phyloP scores from a whole-genome alignment of 1,140 invertebrate genomes.

The Pseudomyrmex cubaensis region DNA sequence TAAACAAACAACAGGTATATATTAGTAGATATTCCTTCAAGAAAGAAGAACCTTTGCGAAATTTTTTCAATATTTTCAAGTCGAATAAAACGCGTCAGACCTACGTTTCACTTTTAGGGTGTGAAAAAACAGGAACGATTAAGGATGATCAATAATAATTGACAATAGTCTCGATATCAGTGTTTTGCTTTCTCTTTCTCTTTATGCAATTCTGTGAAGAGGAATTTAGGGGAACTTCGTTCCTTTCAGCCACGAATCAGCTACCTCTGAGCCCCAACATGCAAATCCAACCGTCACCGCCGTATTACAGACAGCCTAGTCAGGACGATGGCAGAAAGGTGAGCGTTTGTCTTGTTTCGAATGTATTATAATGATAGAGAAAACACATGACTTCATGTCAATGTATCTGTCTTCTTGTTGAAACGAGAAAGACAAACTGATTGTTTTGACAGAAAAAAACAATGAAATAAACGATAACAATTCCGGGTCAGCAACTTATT shows the following conservation, averaged over 20 bases:
- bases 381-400: not conserved
- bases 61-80: no score
- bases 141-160: no score
- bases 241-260: conserved; percentile 81
- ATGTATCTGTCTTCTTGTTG: not conserved
- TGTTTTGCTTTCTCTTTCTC: not conserved
- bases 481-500: no score
- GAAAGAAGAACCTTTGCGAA: no score
- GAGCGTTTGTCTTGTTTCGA: conserved; percentile 52
- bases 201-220: not conserved
- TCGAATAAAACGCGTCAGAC: no score
- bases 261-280: conserved; percentile 82
- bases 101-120: no score
- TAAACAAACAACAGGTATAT: no score
- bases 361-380: not conserved
- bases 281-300: conserved; percentile 83
- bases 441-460: not conserved
- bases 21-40: no score
- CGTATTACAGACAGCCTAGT: conserved; percentile 84
- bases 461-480: not conserved
- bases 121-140: no score
- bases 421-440: not conserved
- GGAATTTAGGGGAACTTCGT: conserved; percentile 42
- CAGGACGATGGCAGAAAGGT: conserved; percentile 85
- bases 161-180: no score